These are phyloP conservation scores for Ophion slaviceki DNA, from an alignment of 2,888 invertebrate genomes.

Conservation along the genomic window DNA sequence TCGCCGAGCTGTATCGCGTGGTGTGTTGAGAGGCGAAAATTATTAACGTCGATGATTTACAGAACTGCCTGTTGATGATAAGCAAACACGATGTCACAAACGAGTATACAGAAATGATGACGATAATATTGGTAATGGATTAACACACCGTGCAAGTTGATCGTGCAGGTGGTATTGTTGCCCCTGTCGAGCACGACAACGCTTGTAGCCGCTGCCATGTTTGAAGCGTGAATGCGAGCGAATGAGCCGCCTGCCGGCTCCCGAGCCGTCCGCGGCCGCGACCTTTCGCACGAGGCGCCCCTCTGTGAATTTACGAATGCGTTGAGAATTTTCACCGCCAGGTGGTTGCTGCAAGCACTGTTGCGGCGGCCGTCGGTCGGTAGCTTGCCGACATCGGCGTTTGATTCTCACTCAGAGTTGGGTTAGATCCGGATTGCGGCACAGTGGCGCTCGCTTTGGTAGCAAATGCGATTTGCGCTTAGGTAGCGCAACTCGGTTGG, in stretches of 20 bases:
- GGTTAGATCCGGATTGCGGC: background rate
- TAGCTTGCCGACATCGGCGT: background rate
- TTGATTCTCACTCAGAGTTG: background rate
- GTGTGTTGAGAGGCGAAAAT: background rate
- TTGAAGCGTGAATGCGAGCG: conserved; percentile 83
- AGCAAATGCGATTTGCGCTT: no score
- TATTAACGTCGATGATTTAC: background rate
- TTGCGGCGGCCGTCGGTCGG: background rate
- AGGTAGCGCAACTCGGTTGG: no score
- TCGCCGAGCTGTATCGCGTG: background rate
- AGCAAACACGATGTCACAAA: background rate
- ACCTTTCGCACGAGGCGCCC: conserved; percentile 24
- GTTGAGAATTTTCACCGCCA: conserved; percentile 3
- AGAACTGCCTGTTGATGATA: background rate
- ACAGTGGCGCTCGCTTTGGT: background rate
- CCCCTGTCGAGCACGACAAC: conserved; percentile 97
- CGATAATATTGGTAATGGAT: conserved; percentile 28
- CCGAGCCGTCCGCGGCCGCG: conserved; percentile 47
- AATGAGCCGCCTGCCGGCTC: conserved; percentile 77
- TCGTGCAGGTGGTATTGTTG: conserved; percentile 98
- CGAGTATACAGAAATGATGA: background rate
- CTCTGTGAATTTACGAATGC: conserved; percentile 16
- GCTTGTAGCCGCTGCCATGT: conserved; percentile 94
- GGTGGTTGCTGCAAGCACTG: background rate
- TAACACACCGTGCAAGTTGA: conserved; percentile 96